Base-by-base conservation (phyloP, 2,797 vertebrate species). In the Clangula hyemalis region DNA sequence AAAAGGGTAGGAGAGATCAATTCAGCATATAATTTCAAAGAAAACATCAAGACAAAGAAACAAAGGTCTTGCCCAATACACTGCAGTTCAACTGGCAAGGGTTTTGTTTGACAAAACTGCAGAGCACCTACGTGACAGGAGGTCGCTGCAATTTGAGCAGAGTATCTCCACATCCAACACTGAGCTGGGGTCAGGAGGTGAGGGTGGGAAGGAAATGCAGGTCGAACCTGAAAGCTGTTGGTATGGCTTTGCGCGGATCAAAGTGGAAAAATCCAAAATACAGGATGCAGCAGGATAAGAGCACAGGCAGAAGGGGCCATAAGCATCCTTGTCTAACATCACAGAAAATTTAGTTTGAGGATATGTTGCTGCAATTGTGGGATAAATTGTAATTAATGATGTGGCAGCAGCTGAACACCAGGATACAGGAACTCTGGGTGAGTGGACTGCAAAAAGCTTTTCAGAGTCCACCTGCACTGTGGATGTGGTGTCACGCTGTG, bases 41-140 rank as follows among this genome's bases (percentile, higher is more conserved):
- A 69, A 90, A 94, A 85, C 51, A 11, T 43, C 49, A 21, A 65
- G 92, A 94, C 89, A 91, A 91, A 92, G 87, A 54, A 83, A 92
- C 79, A 94, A 95, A 87, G 85, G 53, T 56, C 69, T 77, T 3
- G n/a, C 57, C 88, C 92, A 85, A 43, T 51, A 74, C 8, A 2
- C 83, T 57, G 85, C 69, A 18, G 2, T 41, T 91, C 68, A 56
- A 68, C 66, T 65, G 83, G 62, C 45, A 34, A 38, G 92, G 64
- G 74, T 30, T 86, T 80, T 89, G 94, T 90, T 80, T 71, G 79
- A 70, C 69, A 47, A 38, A 87, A 92, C 85, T 71, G 15, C 65
- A 5, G 45, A 60, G 86, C 73, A 87, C 76, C 90, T 89, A 43
- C 54, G 56, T 57, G 70, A 65, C 70, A 54, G 82, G 89, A 94